phyloP scores from a whole-genome alignment of 2,113 vertebrate genomes.

The Hemicordylus capensis region DNA sequence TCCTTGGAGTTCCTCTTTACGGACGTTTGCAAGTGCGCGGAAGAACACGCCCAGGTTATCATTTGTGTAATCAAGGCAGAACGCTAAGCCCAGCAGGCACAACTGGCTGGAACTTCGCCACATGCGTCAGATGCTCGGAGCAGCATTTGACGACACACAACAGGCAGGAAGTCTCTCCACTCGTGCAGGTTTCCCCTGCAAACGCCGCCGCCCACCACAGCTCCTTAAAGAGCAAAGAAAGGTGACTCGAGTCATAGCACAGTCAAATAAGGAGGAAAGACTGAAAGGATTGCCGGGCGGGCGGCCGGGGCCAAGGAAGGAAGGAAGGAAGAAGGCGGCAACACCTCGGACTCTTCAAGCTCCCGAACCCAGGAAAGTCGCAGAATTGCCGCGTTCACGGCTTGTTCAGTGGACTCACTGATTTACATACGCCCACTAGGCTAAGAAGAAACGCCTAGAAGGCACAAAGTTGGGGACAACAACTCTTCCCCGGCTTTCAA shows the following conservation, averaged over 20 bases:
- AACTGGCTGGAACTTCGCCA: slow-evolving; percentile 31
- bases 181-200: not conserved
- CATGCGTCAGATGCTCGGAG: not conserved
- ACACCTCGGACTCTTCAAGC: too few relatives aligned
- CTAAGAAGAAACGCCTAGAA: too few relatives aligned
- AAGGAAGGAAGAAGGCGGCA: not conserved
- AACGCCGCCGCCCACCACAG: not conserved
- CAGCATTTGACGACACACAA: not conserved
- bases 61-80: slow-evolving; percentile 48
- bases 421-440: not conserved
- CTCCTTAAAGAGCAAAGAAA: not conserved
- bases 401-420: not conserved
- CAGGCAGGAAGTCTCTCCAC: not conserved
- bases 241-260: not conserved
- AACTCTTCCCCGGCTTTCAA: not conserved
- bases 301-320: too few relatives aligned
- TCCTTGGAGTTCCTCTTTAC: not conserved
- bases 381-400: not conserved
- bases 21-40: not conserved
- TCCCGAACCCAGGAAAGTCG: not conserved
- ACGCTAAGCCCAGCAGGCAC: slow-evolving; percentile 18
- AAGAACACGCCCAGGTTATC: not conserved
- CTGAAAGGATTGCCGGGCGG: too few relatives aligned
- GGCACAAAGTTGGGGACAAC: not conserved
- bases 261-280: too few relatives aligned